Conservation (phyloP, 2,797 vertebrate genomes). For the Crax fasciolata region DNA sequence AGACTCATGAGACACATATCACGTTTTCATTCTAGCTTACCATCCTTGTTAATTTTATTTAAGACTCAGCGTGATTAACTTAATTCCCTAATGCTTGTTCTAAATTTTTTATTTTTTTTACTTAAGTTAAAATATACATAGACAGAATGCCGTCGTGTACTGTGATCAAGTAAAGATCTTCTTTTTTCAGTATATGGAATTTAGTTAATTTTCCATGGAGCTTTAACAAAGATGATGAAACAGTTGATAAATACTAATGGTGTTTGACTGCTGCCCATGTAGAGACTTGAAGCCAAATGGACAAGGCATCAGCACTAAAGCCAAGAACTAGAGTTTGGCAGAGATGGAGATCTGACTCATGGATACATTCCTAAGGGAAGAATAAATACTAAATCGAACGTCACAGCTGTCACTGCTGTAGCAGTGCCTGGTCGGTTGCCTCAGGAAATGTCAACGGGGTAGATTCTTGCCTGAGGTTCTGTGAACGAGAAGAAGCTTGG, state of each 20-base stretch:
- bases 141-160: not conserved
- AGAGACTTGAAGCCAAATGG: not conserved
- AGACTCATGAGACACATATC: not conserved
- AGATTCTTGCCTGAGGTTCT: not conserved
- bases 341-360: not conserved
- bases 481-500: not conserved
- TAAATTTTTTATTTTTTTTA: not conserved
- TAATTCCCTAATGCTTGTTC: not conserved
- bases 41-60: conserved; percentile 42
- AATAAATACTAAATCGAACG: not conserved
- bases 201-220: not conserved
- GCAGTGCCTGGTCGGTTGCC: not conserved
- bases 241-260: not conserved
- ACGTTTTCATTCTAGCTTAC: conserved; percentile 21
- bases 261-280: not conserved
- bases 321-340: not conserved
- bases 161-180: not conserved
- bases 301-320: rapidly evolving
- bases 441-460: not conserved
- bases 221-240: not conserved
- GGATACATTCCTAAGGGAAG: not conserved
- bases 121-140: not conserved
- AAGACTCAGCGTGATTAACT: conserved; percentile 35
- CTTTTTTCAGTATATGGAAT: conserved; percentile 3
- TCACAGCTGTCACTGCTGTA: not conserved